Evolutionary conservation across 2,888 invertebrate genomes (phyloP), one percentile per base, ranked within the genome.

Genomic region (Petrolisthes cinctipes): DNA sequence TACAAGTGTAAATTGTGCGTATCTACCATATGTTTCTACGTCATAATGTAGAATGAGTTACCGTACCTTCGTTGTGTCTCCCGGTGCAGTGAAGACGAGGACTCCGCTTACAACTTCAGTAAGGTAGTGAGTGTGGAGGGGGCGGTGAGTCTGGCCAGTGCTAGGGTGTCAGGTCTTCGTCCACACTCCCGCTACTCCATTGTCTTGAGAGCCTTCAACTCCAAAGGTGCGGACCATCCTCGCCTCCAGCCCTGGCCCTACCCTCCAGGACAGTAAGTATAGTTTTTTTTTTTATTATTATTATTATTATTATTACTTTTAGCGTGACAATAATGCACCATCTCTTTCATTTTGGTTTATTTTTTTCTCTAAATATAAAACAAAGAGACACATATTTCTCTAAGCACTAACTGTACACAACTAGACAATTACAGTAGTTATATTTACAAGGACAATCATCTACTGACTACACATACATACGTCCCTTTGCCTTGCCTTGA

Each of bases 191-290:
- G 81, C 61, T 91, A 91, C 83, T 83, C 88, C 5, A 86, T 91
- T n/a, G 83, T 88, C 9, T 78, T 91, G 1, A 86, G 83, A 23
- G 91, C 91, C 66, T 89, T 89, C 85, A 91, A 91, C 86, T 88
- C 86, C 54, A 87, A 85, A 79, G 88, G 90, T 57, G 84, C 3
- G 91, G 91, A 1, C 91, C 91, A 1, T 66, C 83, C 23, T 90
- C 91, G 0, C 82, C 85, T 9, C 90, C 91, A 17, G 83, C 84
- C 11, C 71, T 88, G 14, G 88, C 78, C 66, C 83, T 17, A 91
- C 91, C 0, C 89, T 90, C 11, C 89, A 91, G 66, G 91, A 91
- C 82, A 89, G 90, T 89, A 61, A 86, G 91, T 90, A 5, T 14
- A 17, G 17, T 78, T 53, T 2, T 17, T 14, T 17, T 61, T 1